Evolutionary conservation across 30 jellyfish, hydroid and myxozoan genomes (phyloP), one percentile per base, ranked within the genome.

Genomic region (Hydractinia echinata): DNA sequence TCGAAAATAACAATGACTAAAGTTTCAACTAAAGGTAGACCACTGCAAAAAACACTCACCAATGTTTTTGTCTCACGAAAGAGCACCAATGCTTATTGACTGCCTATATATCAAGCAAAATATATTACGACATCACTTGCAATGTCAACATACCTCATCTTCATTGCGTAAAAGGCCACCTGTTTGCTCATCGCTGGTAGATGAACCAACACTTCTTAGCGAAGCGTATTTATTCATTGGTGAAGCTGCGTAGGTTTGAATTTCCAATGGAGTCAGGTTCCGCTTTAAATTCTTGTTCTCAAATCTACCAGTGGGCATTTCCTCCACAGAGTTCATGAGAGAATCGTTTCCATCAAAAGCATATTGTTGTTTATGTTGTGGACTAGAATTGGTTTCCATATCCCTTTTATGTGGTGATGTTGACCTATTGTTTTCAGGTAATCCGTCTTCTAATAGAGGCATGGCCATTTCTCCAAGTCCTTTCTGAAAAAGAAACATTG

Each of bases 121-220:
- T 58, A 58, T 58, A 58, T 58, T 11, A 58, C 3, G 18, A 58
- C 69, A 58, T 11, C 19, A 16, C 15, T 30, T 30, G 44, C 44
- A 30, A 30, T 30, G 44, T 30, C 44, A 30, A 30, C 44, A 30
- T 51, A n/a, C 74, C 39, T 64, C 51, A 64, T 13, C 39, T 19
- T 20, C 44, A 9, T 71, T 52, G 10, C 60, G 81, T 19, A 30
- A 58, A 19, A 50, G 52, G 50, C 74, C 74, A 64, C 74, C 74
- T 6, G 81, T 71, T 50, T 20, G 44, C 52, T 71, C 55, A 71
- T 71, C 55, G 30, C 55, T 14, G 8, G 60, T 71, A 7, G 55
- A 15, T 71, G 81, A 13, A n/a, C 61, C 81, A 71, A n/a, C 39
- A 71, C 81, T 71, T 71, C 81, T 48, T 20, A 50, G 4, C 18